Evolutionary conservation across 2,797 vertebrate genomes (phyloP), one percentile per base, ranked within the genome.

Genomic region (Nyctalus aviator): DNA sequence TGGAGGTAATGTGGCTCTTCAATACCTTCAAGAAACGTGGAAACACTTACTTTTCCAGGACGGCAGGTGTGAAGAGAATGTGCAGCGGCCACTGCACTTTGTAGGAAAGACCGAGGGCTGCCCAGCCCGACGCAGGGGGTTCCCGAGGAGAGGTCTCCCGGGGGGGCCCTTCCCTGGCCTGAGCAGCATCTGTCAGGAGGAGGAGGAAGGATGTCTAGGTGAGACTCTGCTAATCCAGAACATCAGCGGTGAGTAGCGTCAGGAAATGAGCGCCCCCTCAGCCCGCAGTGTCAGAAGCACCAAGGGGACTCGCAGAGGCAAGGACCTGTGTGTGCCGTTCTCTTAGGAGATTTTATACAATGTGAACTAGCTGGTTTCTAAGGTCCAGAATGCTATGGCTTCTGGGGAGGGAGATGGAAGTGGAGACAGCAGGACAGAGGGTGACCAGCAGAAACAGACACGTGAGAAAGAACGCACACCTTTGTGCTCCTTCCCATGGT

Each of bases 1-100:
- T 55, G 53, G 59, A 84, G 90, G 20, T 86, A 68, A 92, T n/a
- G 72, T 64, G 64, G 27, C 27, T 53, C 77, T 0, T 68, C 44
- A 35, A 84, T 17, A 72, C 46, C 8, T 53, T 0, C 37, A 83
- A 53, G 44, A 91, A 62, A 81, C 72, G 78, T 76, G 91, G 88
- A 90, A 94, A 62, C 41, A 98, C 99, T 96, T 97, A 99, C 99
- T 99, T 99, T 97, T 99, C 99, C 69, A 99, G 95, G 86, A 99
- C 98, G 3, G 99, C 99, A 0, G 99, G 99, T 17, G 99, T 99
- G 97, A 99, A 99, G 85, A 99, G 99, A 98, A 99, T 99, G 97
- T 99, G 99, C 71, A 99, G 97, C 0, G 99, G 99, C 99, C 99
- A 99, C 27, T 99, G 99, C 41, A 99, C 99, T 98, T 99, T 99